phyloP scores from a whole-genome alignment of 2,113 vertebrate genomes.

The Salvator merianae region DNA sequence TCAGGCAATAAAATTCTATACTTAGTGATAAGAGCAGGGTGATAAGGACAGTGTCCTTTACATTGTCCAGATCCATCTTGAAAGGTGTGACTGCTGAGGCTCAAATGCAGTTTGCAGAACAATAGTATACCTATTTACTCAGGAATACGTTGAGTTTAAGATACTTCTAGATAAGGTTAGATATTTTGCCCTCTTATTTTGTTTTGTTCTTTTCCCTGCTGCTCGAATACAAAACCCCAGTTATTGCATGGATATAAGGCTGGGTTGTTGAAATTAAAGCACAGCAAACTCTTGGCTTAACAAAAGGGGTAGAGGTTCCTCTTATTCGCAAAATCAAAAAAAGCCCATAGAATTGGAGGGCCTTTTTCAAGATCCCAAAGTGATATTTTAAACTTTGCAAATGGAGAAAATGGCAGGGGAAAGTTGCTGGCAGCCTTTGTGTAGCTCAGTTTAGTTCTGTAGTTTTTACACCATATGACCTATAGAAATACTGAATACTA shows the following conservation, averaged over 20 bases:
- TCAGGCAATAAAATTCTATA: slow-evolving; percentile 43
- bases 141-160: background rate
- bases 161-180: background rate
- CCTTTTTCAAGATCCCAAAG: no score
- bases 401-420: background rate
- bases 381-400: background rate
- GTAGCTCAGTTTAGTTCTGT: no score
- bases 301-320: background rate
- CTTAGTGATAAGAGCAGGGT: slow-evolving; percentile 36
- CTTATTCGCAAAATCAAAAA: no score
- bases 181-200: background rate
- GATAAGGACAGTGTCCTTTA: slow-evolving; percentile 50
- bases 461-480: no score
- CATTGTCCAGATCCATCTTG: slow-evolving; percentile 52
- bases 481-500: no score
- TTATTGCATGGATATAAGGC: background rate
- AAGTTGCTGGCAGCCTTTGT: no score
- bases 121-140: background rate
- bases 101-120: slow-evolving; percentile 32
- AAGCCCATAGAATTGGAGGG: no score
- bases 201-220: background rate
- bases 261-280: background rate
- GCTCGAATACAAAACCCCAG: background rate
- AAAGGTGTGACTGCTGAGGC: slow-evolving; percentile 52
- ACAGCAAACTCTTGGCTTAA: background rate